Evolutionary conservation across 2,888 invertebrate genomes (phyloP).

Genomic region (Zaprionus obscuricornis): DNA sequence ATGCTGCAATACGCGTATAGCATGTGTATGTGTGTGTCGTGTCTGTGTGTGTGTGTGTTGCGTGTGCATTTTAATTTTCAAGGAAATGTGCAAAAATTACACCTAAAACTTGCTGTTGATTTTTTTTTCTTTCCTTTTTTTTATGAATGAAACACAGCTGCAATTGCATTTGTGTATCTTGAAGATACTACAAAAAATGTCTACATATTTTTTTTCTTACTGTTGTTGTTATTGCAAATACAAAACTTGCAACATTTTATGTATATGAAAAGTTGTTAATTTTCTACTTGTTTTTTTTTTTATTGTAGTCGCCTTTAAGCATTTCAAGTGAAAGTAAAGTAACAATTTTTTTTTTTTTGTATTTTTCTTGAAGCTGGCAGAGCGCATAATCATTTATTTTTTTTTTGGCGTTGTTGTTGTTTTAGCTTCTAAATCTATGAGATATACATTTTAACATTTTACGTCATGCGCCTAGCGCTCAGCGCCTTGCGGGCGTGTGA

Average conservation of each 20-base stretch:
- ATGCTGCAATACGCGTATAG: slow-evolving; percentile 14
- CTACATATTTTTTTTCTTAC: too few relatives aligned
- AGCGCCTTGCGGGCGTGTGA: slow-evolving; percentile 57
- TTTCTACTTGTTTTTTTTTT: too few relatives aligned
- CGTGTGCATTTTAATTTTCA: slow-evolving; percentile 54
- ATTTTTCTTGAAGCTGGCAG: too few relatives aligned
- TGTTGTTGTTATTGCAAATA: too few relatives aligned
- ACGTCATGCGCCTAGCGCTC: slow-evolving; percentile 25
- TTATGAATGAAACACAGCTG: slow-evolving; percentile 57
- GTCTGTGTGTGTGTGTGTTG: slow-evolving; percentile 12
- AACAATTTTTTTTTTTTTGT: too few relatives aligned
- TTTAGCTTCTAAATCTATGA: slow-evolving; percentile 17
- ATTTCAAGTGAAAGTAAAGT: slow-evolving; percentile 51
- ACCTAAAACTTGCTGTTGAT: slow-evolving; percentile 30
- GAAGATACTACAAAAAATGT: too few relatives aligned
- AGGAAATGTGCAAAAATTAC: slow-evolving; percentile 75
- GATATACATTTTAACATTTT: slow-evolving; percentile 23
- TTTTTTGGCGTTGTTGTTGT: slow-evolving; percentile 14
- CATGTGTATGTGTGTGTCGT: background rate
- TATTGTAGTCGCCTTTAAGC: background rate
- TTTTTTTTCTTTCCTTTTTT: slow-evolving; percentile 8
- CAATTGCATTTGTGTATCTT: slow-evolving; percentile 27
- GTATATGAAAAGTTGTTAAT: too few relatives aligned
- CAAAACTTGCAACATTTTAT: too few relatives aligned
- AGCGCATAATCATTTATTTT: slow-evolving; percentile 8